Conservation (phyloP, 1,140 invertebrate species). For the Hycleus cichorii region DNA sequence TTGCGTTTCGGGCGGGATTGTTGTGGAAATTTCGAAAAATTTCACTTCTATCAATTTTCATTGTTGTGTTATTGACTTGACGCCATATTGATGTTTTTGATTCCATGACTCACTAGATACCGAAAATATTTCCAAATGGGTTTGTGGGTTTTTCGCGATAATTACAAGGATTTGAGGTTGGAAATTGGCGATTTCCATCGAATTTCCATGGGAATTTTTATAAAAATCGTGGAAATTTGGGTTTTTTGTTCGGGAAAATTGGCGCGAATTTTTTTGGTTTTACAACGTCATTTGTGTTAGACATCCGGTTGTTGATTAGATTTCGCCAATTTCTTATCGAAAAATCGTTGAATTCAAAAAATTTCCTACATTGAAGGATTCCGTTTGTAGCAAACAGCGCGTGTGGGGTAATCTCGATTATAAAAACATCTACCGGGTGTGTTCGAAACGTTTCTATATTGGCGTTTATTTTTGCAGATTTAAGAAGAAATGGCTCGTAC, state of each 20-base stretch:
- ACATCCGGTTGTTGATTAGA: slow-evolving; percentile 9
- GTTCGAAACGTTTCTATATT: too few relatives aligned
- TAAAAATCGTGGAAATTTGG: background rate
- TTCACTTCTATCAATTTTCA: slow-evolving; percentile 6
- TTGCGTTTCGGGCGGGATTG: too few relatives aligned
- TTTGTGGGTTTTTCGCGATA: background rate
- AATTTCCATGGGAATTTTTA: background rate
- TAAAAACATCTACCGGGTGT: too few relatives aligned
- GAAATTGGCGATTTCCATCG: background rate
- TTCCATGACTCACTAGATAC: slow-evolving; percentile 2
- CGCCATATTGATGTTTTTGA: slow-evolving; percentile 10
- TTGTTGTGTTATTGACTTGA: slow-evolving; percentile 3
- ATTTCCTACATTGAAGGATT: too few relatives aligned
- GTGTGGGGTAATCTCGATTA: too few relatives aligned
- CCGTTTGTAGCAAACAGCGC: too few relatives aligned
- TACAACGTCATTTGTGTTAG: background rate
- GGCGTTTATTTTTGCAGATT: too few relatives aligned
- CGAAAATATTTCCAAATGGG: background rate
- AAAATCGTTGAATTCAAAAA: too few relatives aligned
- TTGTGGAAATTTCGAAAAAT: background rate
- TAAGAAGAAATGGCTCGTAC: slow-evolving; percentile 64
- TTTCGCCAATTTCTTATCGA: background rate
- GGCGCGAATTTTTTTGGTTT: slow-evolving; percentile 1
- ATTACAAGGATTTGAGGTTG: background rate
- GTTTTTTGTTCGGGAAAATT: background rate